Evolutionary conservation across 2,888 invertebrate genomes (phyloP).

Genomic region (Myopa testacea): DNA sequence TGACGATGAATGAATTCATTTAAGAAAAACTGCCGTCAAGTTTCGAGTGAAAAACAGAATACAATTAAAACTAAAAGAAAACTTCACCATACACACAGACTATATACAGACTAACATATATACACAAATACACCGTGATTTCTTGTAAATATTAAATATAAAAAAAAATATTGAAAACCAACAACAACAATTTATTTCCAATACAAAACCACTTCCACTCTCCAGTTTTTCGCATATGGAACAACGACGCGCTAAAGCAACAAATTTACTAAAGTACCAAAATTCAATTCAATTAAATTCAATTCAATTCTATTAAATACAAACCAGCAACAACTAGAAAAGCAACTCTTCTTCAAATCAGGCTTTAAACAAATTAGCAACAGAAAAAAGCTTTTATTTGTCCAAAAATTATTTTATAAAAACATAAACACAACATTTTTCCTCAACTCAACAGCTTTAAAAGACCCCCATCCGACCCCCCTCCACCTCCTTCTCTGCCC

Average conservation of each 20-base stretch:
- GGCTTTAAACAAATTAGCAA: neutral
- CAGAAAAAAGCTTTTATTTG: too few species aligned
- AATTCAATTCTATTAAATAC: neutral
- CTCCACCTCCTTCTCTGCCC: neutral
- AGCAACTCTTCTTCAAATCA: neutral
- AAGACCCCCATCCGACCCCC: too few species aligned
- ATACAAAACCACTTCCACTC: neutral
- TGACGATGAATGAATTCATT: slow-evolving; percentile 10
- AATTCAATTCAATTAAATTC: neutral
- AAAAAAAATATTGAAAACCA: neutral
- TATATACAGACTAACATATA: slow-evolving; percentile 47
- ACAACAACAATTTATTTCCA: neutral
- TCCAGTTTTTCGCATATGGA: too few species aligned
- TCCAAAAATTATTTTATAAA: too few species aligned
- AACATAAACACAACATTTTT: too few species aligned
- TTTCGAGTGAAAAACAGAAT: slow-evolving; percentile 44
- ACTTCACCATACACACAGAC: slow-evolving; percentile 44
- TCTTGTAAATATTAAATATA: slow-evolving; percentile 43
- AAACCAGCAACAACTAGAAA: neutral
- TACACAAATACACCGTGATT: slow-evolving; percentile 26
- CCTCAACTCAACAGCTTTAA: neutral
- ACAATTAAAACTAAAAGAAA: slow-evolving; percentile 19
- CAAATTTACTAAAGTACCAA: slow-evolving; percentile 5
- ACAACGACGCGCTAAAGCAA: neutral
- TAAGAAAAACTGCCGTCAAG: slow-evolving; percentile 52